Evolutionary conservation across 1,140 invertebrate genomes (phyloP), one percentile per base, ranked within the genome.

Genomic region (Leptopilina boulardi): DNA sequence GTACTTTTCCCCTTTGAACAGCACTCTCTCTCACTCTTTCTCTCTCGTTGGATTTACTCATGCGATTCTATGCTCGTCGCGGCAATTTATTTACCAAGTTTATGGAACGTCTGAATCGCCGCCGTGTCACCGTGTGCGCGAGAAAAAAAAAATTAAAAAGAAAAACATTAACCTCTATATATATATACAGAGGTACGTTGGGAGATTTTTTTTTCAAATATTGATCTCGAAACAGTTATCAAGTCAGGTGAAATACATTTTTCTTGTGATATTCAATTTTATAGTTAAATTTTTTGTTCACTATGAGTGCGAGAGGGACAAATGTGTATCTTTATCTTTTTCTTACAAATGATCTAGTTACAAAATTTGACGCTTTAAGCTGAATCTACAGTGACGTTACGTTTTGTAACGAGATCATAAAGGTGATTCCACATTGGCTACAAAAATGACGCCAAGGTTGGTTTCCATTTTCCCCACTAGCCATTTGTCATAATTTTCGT

Each of bases 21-120:
- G 13, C 34, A n/a, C 34, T 38, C 34, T 38, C 34, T 38, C 34
- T 38, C 6, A 34, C 34, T 38, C 34, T 38, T 38, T 4, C 59
- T 66, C 26, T 66, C 19, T 13, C 59, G 23, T 66, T 15, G 59
- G 59, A 66, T 66, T 66, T 66, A 66, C 59, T 30, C 26, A n/a
- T 30, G 59, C 59, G 59, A 23, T 30, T 66, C 59, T 23, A 66
- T 30, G 59, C 59, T 66, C 59, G 59, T 66, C 59, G 59, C 59
- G 59, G 59, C 59, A 66, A 66, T 66, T 66, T 66, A 66, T 66
- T 66, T 66, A 66, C 26, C 26, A 66, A 66, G 59, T 66, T 66
- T 66, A 66, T 66, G 59, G 59, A 66, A 66, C 26, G 59, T 30
- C 59, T 66, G 23, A 30, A 66, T 15, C 11, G 26, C 10, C 59